Base-by-base conservation (phyloP, 2,888 invertebrate genomes). In the Diarsia dahlii region DNA sequence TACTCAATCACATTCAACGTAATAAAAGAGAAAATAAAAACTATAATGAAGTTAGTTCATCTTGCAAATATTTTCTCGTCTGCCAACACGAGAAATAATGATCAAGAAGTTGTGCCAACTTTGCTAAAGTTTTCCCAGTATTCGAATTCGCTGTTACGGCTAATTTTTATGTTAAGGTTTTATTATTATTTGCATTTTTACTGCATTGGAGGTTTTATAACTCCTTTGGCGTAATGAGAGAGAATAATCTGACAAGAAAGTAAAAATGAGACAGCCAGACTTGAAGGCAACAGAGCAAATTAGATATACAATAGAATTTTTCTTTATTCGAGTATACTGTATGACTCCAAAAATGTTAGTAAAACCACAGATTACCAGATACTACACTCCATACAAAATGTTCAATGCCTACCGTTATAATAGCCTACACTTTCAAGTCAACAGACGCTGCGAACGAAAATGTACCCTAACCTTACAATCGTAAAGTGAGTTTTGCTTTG, bases 21-120 rank as follows among this genome's bases (percentile, higher is more conserved):
- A 90, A 92, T 95, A 94, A 94, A 95, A 93, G 85, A 88, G 91
- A 92, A 93, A 94, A 95, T 94, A 94, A 95, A 94, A 95, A 92
- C 93, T 91, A 91, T 94, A 95, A 95, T 95, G 94, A 95, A 90
- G 89, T 85, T 92, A 95, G 91, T 95, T 93, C 90, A 92, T 94
- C 91, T 92, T 88, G 90, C 92, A 94, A 95, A 95, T 94, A 94
- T 95, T 95, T 93, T 91, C 92, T 90, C 89, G 94, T 93, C 93
- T 93, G 91, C 89, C 90, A 90, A 78, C 81, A 71, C 71, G 76
- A 88, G 85, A 85, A 91, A 90, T 93, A 92, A 93, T 93, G 91
- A 90, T 88, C 87, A 71, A 86, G 81, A 87, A 90, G 88, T 90
- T 81, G 82, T 81, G 87, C 87, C 76, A 88, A 88, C 87, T 89